Conservation (phyloP, 2,113 vertebrate genomes). For the Gnathochromis pfefferi region DNA sequence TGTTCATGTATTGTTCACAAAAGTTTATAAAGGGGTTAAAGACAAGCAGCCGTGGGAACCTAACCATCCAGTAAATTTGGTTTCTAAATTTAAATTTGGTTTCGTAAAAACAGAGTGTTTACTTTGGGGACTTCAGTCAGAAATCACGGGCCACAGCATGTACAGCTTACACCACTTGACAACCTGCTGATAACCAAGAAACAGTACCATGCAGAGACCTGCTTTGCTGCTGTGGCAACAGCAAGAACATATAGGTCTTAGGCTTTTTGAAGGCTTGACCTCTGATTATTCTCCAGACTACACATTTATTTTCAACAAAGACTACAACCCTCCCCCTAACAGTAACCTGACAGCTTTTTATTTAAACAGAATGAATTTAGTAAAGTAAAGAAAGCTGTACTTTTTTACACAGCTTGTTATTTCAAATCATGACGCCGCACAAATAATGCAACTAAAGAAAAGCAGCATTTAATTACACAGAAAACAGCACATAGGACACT, state of each 20-base stretch:
- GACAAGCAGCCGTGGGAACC: not conserved
- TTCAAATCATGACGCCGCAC: not conserved
- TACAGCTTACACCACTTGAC: not conserved
- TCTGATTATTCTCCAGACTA: constrained; percentile 6
- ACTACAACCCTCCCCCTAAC: not conserved
- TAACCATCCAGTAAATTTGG: not conserved
- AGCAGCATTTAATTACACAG: not conserved
- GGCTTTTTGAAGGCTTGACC: not conserved
- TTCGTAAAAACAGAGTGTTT: not conserved
- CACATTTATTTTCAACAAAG: constrained; percentile 19
- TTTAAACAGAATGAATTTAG: not conserved
- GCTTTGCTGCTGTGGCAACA: not conserved
- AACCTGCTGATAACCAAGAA: not conserved
- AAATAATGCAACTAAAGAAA: not conserved
- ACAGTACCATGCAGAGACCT: not conserved
- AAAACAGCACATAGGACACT: not conserved
- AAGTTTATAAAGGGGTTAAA: not conserved
- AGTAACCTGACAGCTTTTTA: not conserved
- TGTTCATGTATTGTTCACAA: not conserved
- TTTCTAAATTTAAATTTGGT: not conserved
- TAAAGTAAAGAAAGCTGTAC: not conserved
- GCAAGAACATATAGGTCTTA: not conserved
- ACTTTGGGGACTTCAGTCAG: not conserved
- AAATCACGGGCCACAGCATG: not conserved
- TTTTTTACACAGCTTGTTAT: not conserved